Base-by-base conservation (phyloP, 2,888 invertebrate genomes). In the Alloplasta piceator region DNA sequence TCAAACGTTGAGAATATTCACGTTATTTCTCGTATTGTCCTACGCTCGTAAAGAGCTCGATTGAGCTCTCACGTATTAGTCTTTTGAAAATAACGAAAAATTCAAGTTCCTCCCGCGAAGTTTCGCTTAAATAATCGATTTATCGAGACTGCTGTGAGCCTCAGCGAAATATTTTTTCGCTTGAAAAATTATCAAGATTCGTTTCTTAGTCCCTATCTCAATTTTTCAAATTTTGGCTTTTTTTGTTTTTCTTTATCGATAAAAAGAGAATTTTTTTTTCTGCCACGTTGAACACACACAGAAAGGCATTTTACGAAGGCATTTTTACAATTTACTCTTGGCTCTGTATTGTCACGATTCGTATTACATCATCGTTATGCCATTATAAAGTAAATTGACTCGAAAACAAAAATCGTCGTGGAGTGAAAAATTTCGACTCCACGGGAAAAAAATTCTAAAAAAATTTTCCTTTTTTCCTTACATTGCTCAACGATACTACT, bases 301-400 rank as follows among this genome's bases (percentile, higher is more conserved):
- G 85, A 86, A 91, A 90, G 91, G 90, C 91, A 90, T 89, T 87
- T 68, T 38, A 83, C 86, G 85, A 91, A 91, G 90, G 90, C 91
- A 90, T 89, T 89, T 84, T 71, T 61, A 56, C 71, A 72, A 80
- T 46, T 73, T 41, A 71, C 77, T 48, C 88, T 90, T 90, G 88
- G 85, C 86, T 87, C 85, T 87, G 87, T 90, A 91, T 90, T 89
- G 90, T 90, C 90, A 87, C 86, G 86, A 87, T 85, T 89, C 85
- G 26, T 26, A 26, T 83, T 86, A 82, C 78, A 82, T 80, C 77
- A 80, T 83, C 78, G 74, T 76, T 80, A 39, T 73, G 72, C 77
- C 74, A 56, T 48, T 61, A 50, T 48, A 50, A 50, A 48, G 52
- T 58, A 56, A 56, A 58, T 70, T 58, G 52, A 56, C 56, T 70